Evolutionary conservation across 2,797 vertebrate species (phyloP), one percentile per base, ranked within the genome.

Genomic region (Sylvia borin): DNA sequence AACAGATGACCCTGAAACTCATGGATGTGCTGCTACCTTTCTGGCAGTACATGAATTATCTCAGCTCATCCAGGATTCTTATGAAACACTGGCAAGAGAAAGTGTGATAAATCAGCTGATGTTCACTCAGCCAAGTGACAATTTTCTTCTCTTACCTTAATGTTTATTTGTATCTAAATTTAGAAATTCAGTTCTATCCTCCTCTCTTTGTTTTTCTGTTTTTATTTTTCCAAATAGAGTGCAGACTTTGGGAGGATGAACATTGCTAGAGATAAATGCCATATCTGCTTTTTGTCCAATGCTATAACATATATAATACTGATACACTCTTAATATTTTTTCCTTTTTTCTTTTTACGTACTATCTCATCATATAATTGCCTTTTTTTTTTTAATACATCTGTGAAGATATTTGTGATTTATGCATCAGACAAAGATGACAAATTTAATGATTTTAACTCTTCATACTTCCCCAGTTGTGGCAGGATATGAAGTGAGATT

Each of bases 291-390:
- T 85, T 66, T 55, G 7, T 60, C 53, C 10, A 67, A 25, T n/a
- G 42, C 1, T 32, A 4, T 58, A 77, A 2, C 16, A 24, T 57
- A 48, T 13, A 9, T 36, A 58, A 77, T 47, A 50, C 3, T 55
- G 32, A 34, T 51, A 7, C 9, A 12, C 43, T 84, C 81, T 57
- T 34, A 31, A 22, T 18, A 2, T 9, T 10, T 43, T 77, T 43
- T n/a, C 6, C 13, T 32, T 3, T 20, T 17, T 83, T 78, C 47
- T 26, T 45, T 36, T 40, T 48, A 16, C 32, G 21, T 74, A 36
- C 2, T 4, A 40, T 32, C 3, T 57, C 9, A 81, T 40, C 0
- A 36, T 29, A 64, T 13, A 72, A 27, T 24, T 51, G 3, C 1
- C 21, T 66, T 18, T 43, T 75, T 36, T 61, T 48, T n/a, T 32